Conservation (phyloP, 2,797 vertebrate species). For the Euthynnus affinis region DNA sequence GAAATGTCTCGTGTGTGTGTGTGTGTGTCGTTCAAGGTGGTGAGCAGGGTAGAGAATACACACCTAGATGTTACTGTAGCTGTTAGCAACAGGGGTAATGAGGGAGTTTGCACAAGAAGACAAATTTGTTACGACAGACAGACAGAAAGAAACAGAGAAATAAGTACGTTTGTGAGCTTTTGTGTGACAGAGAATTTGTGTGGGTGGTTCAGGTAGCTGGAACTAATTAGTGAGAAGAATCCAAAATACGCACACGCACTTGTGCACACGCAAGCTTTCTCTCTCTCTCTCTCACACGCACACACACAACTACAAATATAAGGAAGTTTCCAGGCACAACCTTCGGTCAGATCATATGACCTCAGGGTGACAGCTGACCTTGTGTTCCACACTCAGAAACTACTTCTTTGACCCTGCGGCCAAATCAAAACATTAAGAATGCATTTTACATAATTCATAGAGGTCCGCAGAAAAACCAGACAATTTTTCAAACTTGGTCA, state of each 20-base stretch:
- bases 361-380: constrained; percentile 70
- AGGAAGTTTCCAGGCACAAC: constrained; percentile 52
- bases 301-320: constrained; percentile 1
- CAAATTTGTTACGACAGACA: constrained; percentile 51
- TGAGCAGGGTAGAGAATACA: constrained; percentile 56
- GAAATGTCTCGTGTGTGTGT: constrained; percentile 30
- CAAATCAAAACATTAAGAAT: constrained; percentile 63
- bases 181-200: constrained; percentile 51
- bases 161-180: constrained; percentile 24
- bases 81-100: constrained; percentile 44
- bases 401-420: constrained; percentile 55
- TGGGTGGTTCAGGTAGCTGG: constrained; percentile 66
- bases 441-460: constrained; percentile 70
- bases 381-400: constrained; percentile 64
- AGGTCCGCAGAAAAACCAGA: constrained; percentile 43
- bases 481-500: constrained; percentile 38
- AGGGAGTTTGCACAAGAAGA: constrained; percentile 51
- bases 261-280: no score
- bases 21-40: constrained; percentile 29
- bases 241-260: constrained; percentile 36
- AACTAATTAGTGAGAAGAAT: constrained; percentile 69
- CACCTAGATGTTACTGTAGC: constrained; percentile 46
- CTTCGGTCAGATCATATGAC: constrained; percentile 61
- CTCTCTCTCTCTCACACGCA: not conserved
- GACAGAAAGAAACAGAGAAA: constrained; percentile 32